Evolutionary conservation across 2,797 vertebrate species (phyloP).

Genomic region (Falco peregrinus): DNA sequence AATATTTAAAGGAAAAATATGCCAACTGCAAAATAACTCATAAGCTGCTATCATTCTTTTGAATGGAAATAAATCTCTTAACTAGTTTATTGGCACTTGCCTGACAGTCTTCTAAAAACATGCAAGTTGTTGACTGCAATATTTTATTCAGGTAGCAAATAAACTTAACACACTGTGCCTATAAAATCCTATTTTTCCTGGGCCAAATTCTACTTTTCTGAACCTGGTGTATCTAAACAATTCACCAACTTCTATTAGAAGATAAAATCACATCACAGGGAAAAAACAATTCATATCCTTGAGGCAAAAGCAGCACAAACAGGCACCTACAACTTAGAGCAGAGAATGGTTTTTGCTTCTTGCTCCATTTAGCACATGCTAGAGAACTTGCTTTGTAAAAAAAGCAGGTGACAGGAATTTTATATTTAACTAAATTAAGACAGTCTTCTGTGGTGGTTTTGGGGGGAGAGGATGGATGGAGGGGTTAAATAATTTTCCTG

Average conservation of each 20-base stretch:
- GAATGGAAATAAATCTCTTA: neutral
- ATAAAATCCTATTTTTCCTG: neutral
- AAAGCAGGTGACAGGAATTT: neutral
- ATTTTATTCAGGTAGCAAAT: conserved; percentile 3
- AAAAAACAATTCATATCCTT: neutral
- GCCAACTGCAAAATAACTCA: neutral
- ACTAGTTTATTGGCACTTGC: neutral
- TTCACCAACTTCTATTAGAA: neutral
- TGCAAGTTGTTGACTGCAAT: neutral
- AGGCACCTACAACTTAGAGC: neutral
- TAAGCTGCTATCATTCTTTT: neutral
- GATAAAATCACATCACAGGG: neutral
- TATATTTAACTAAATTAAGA: neutral
- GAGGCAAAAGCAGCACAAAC: neutral
- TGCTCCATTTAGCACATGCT: accelerated
- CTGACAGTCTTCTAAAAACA: neutral
- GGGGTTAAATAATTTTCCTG: neutral
- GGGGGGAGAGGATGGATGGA: accelerated
- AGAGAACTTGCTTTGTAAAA: neutral
- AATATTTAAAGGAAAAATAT: neutral
- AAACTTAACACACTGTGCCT: neutral
- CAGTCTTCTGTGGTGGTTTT: neutral
- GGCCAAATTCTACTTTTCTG: neutral
- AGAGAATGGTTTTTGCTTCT: neutral
- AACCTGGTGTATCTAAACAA: neutral